A percentile compares a stretch with the other conserved stretches of the same genome.
Conservation (phyloP, 2,797 vertebrate species). For the Squalus acanthias region DNA sequence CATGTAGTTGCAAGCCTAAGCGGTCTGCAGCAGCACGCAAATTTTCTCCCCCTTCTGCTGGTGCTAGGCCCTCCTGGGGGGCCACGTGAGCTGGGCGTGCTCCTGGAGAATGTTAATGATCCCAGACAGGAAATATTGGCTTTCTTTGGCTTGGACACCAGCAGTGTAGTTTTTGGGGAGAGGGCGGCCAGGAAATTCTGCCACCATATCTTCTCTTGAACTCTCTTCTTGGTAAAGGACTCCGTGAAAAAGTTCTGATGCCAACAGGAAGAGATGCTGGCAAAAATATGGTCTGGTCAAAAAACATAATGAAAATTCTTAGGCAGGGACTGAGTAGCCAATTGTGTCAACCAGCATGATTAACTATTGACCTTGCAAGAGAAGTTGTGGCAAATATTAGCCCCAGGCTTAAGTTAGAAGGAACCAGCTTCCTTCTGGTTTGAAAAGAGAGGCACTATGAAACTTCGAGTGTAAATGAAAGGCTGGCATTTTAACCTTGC, state of each 20-base stretch:
- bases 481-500: background rate
- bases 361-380: background rate
- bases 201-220: background rate
- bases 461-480: background rate
- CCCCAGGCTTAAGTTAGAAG: background rate
- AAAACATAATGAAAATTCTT: background rate
- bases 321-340: background rate
- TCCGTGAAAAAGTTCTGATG: background rate
- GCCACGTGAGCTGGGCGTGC: background rate
- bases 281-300: background rate
- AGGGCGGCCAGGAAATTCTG: no score
- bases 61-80: no score
- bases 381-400: background rate
- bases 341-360: background rate
- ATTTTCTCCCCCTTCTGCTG: no score
- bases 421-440: background rate
- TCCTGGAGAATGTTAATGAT: background rate
- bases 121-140: background rate
- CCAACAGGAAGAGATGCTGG: background rate
- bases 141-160: background rate
- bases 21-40: no score
- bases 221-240: background rate
- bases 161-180: no score
- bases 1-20: no score
- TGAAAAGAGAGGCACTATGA: background rate